Evolutionary conservation across 2,888 invertebrate genomes (phyloP).

Genomic region (Drosophila nr. fundita): DNA sequence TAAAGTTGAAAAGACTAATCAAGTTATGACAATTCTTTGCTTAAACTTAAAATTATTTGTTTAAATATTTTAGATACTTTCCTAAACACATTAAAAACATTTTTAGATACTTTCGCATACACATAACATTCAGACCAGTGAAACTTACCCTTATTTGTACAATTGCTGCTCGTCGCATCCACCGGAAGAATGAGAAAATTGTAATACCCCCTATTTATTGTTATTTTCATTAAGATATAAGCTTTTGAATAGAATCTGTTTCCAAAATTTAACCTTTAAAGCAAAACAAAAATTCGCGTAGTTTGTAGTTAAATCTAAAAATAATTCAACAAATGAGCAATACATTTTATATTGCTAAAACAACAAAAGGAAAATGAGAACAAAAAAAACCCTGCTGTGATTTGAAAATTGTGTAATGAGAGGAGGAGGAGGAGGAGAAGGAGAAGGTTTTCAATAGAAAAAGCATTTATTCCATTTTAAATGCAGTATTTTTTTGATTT

Average conservation of each 20-base stretch:
- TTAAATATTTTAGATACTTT: not conserved
- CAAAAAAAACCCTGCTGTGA: conserved; percentile 34
- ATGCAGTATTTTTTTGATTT: conserved; percentile 68
- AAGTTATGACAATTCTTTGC: not conserved
- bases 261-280: conserved; percentile 32
- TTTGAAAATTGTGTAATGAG: conserved; percentile 28
- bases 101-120: not conserved
- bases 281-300: conserved; percentile 41
- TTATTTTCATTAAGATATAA: conserved; percentile 43
- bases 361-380: conserved; percentile 3
- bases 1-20: not conserved
- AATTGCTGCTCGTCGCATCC: conserved; percentile 12
- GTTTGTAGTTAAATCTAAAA: conserved; percentile 42
- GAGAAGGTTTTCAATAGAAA: conserved; percentile 64
- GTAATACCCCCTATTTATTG: conserved; percentile 11
- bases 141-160: not conserved
- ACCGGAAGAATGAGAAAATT: conserved; percentile 3
- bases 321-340: conserved; percentile 58
- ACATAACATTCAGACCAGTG: conserved; percentile 8
- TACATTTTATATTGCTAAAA: conserved; percentile 18
- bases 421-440: conserved; percentile 14
- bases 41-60: not conserved
- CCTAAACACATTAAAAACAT: not conserved
- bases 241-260: conserved; percentile 46
- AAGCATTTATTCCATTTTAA: conserved; percentile 80